Conservation (phyloP, 1,140 invertebrate genomes). For the Drosophila bipectinata region DNA sequence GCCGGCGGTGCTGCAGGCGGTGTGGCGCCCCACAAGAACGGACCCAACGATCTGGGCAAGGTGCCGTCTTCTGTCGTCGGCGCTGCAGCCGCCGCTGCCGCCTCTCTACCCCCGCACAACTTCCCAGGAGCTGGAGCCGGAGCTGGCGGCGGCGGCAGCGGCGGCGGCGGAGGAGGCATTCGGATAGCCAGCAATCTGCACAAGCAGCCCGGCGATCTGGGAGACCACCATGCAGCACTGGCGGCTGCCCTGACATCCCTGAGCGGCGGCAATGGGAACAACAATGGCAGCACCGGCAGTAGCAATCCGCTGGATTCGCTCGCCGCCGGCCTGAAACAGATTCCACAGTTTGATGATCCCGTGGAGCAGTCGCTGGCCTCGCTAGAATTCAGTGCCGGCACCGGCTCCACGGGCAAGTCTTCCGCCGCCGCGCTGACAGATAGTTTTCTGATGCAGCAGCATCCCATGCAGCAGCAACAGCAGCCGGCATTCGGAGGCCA, state of each 20-base stretch:
- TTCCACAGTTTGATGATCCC: conserved; percentile 85
- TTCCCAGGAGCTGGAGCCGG: conserved; percentile 8
- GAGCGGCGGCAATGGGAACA: conserved; percentile 23
- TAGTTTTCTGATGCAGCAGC: conserved; percentile 75
- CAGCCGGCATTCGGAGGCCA: conserved; percentile 49
- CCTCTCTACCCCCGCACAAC: conserved; percentile 35
- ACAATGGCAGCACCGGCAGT: conserved; percentile 1
- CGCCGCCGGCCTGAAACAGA: conserved; percentile 74
- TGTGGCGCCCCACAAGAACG: conserved; percentile 60
- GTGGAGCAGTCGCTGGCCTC: conserved; percentile 88
- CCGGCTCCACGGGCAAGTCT: conserved; percentile 62
- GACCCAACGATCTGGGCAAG: conserved; percentile 55
- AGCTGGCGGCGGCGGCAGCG: conserved; percentile 21
- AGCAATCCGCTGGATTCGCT: conserved; percentile 68
- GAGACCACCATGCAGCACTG: conserved; percentile 66
- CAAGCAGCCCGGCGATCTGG: conserved; percentile 61
- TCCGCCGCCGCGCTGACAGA: conserved; percentile 44
- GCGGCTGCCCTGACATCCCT: conserved; percentile 48
- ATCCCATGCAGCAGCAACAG: conserved; percentile 52
- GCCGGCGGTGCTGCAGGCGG: conserved; percentile 23
- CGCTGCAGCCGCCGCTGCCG: conserved; percentile 27
- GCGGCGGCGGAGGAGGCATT: conserved; percentile 54
- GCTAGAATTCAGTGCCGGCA: conserved; percentile 86
- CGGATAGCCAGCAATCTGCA: conserved; percentile 81
- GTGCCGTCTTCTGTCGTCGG: conserved; percentile 17